Evolutionary conservation across 1,140 invertebrate species (phyloP).

Genomic region (Paraescarpia echinospica): DNA sequence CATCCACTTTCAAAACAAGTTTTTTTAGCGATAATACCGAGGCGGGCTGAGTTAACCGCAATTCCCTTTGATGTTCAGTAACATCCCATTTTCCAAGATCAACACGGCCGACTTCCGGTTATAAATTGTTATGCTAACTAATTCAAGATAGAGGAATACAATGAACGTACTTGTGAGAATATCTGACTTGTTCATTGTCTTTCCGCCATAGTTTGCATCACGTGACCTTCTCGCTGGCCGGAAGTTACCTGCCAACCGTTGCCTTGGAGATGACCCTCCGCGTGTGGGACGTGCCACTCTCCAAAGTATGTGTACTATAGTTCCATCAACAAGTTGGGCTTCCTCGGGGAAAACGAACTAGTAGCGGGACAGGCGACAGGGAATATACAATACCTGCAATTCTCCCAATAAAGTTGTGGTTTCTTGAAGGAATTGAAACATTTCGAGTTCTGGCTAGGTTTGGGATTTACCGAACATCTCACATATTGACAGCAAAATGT

Average conservation of each 20-base stretch:
- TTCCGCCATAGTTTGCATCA: background rate
- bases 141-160: no score
- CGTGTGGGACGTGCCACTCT: background rate
- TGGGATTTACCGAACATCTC: background rate
- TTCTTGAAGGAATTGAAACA: background rate
- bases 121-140: no score
- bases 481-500: background rate
- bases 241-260: background rate
- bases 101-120: no score
- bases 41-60: no score
- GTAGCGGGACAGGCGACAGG: conserved; percentile 17
- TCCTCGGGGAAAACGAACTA: conserved; percentile 7
- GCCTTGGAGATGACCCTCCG: conserved; percentile 18
- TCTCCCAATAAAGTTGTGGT: background rate
- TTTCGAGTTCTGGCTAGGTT: background rate
- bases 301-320: conserved; percentile 6
- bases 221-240: background rate
- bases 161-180: background rate
- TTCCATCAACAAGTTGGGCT: conserved; percentile 19
- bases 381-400: background rate
- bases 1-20: no score
- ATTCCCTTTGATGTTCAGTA: no score
- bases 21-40: no score
- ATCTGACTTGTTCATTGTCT: background rate
- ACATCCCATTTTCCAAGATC: no score